These are phyloP conservation scores for Sinocyclocheilus anophthalmus DNA, from an alignment of 2,113 vertebrate species.

Conservation along the genomic window DNA sequence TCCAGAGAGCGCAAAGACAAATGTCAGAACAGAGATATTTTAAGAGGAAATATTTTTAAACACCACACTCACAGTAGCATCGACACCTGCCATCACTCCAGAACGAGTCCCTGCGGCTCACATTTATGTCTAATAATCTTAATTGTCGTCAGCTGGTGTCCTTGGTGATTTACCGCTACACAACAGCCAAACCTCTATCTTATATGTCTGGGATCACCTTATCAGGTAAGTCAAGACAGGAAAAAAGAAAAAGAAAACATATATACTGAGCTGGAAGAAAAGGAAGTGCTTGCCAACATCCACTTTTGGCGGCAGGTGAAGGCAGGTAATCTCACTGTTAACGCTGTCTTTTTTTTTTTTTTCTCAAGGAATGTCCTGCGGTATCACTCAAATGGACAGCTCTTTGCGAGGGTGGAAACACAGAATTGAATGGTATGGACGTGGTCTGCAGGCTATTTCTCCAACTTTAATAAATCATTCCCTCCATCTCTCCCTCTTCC, in stretches of 20 bases:
- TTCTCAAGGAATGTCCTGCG: slow-evolving; percentile 10
- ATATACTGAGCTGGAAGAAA: slow-evolving; percentile 3
- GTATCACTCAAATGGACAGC: slow-evolving; percentile 27
- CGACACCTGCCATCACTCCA: slow-evolving; percentile 26
- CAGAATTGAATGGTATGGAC: slow-evolving; percentile 38
- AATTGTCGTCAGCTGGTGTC: slow-evolving; percentile 49
- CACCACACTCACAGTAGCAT: slow-evolving; percentile 6
- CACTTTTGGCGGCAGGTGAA: slow-evolving; percentile 17
- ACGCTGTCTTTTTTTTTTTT: not conserved
- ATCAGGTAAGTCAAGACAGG: not conserved
- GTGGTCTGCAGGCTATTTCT: slow-evolving; percentile 15
- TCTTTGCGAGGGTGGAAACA: slow-evolving; percentile 31
- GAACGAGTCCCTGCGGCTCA: slow-evolving; percentile 38
- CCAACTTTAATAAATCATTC: slow-evolving; percentile 61
- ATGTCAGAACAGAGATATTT: slow-evolving; percentile 45
- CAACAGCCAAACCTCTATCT: slow-evolving; percentile 24
- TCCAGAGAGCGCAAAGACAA: slow-evolving; percentile 31
- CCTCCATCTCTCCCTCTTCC: slow-evolving; percentile 32
- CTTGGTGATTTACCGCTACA: slow-evolving; percentile 30
- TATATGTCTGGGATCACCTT: slow-evolving; percentile 32
- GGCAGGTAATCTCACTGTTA: slow-evolving; percentile 32
- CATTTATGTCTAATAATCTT: slow-evolving; percentile 53
- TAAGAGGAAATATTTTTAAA: slow-evolving; percentile 54
- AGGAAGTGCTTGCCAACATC: slow-evolving; percentile 14
- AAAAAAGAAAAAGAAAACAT: not conserved